Evolutionary conservation across 1,140 invertebrate species (phyloP).

Genomic region (Listronotus bonariensis): DNA sequence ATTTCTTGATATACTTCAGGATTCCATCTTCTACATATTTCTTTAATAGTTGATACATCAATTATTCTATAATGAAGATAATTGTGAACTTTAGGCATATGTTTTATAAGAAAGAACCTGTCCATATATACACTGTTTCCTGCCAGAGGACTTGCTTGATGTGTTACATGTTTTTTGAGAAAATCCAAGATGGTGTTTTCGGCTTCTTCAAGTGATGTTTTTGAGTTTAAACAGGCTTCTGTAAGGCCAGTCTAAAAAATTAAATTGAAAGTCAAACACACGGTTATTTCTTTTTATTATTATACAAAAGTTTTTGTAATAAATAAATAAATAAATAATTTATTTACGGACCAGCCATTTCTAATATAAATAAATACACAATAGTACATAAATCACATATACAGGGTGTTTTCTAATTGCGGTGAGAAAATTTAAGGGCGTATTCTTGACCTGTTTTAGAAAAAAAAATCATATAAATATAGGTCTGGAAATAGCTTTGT

Average conservation of each 20-base stretch:
- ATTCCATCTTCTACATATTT: conserved; percentile 80
- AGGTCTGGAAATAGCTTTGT: too few relatives aligned
- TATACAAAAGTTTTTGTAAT: too few relatives aligned
- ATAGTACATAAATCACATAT: too few relatives aligned
- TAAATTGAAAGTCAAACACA: conserved; percentile 4
- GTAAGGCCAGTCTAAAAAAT: conserved; percentile 75
- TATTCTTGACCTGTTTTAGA: too few relatives aligned
- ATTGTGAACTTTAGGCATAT: conserved; percentile 74
- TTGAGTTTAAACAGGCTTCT: conserved; percentile 70
- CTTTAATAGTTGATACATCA: conserved; percentile 91
- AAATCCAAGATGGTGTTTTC: conserved; percentile 76
- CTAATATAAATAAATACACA: too few relatives aligned
- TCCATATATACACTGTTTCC: conserved; percentile 92
- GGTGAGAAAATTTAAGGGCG: too few relatives aligned
- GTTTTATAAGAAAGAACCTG: conserved; percentile 73
- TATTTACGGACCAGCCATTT: too few relatives aligned
- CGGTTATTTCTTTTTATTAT: too few relatives aligned
- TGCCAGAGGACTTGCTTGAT: conserved; percentile 72
- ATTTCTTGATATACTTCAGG: conserved; percentile 60
- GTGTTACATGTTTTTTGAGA: conserved; percentile 68
- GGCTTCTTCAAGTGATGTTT: conserved; percentile 66
- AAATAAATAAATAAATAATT: too few relatives aligned
- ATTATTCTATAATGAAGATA: conserved; percentile 93
- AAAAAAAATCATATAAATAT: too few relatives aligned
- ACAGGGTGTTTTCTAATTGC: too few relatives aligned